These are phyloP conservation scores for Cariama cristata DNA, from an alignment of 2,113 vertebrate genomes.

Conservation along the genomic window DNA sequence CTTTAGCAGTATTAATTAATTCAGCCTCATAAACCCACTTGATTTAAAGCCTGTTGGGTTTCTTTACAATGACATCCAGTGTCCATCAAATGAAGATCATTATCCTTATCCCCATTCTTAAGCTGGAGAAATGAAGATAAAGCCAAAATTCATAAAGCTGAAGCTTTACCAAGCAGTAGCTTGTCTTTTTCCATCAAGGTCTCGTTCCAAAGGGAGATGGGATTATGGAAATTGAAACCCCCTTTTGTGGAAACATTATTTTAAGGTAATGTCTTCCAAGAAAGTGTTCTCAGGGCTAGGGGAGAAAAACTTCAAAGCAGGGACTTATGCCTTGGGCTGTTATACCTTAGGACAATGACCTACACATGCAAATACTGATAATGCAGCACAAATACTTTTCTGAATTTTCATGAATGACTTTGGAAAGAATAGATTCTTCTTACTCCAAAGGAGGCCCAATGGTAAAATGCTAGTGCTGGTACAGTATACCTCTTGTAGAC, in stretches of 20 bases:
- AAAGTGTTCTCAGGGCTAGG: background rate
- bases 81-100: background rate
- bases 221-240: background rate
- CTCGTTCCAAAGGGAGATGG: background rate
- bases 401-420: background rate
- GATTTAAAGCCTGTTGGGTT: background rate
- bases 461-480: background rate
- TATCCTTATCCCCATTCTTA: fast-evolving
- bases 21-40: background rate
- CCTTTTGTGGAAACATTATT: background rate
- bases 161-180: background rate
- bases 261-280: background rate
- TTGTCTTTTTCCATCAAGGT: background rate
- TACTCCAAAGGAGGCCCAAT: background rate
- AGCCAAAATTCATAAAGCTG: background rate
- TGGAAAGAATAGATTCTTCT: background rate
- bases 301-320: background rate
- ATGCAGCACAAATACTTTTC: background rate
- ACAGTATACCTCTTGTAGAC: background rate
- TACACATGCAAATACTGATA: background rate
- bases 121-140: background rate
- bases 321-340: background rate
- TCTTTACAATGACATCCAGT: background rate
- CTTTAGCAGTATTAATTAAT: background rate
- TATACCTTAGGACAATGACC: fast-evolving